Evolutionary conservation across 2,888 invertebrate species (phyloP).

Genomic region (Scaptomyza cyrtandrae): DNA sequence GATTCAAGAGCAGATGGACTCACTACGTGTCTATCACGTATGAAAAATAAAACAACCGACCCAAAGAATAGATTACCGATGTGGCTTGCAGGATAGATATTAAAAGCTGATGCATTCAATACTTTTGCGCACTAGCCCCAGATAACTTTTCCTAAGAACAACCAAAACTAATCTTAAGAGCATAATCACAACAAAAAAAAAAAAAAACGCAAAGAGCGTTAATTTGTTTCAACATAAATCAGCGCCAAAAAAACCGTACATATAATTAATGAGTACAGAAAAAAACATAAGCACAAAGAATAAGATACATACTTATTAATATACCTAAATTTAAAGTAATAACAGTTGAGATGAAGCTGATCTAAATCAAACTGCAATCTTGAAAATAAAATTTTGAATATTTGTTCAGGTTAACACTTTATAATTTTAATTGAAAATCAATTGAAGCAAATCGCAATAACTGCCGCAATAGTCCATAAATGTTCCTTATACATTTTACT

Average conservation of each 20-base stretch:
- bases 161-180: constrained; percentile 50
- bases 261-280: constrained; percentile 27
- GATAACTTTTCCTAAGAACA: constrained; percentile 50
- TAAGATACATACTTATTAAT: constrained; percentile 7
- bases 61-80: background rate
- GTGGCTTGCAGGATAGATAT: constrained; percentile 49
- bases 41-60: too few species aligned
- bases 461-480: constrained; percentile 54
- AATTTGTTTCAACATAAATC: constrained; percentile 51
- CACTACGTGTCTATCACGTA: too few species aligned
- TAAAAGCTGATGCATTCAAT: constrained; percentile 38
- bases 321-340: constrained; percentile 13
- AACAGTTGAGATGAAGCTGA: constrained; percentile 10
- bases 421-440: constrained; percentile 16
- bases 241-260: constrained; percentile 52
- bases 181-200: constrained; percentile 26
- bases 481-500: constrained; percentile 69
- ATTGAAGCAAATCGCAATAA: constrained; percentile 58
- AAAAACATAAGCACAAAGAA: background rate
- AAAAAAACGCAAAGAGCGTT: constrained; percentile 48
- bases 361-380: constrained; percentile 42
- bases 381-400: constrained; percentile 11
- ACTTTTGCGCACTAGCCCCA: constrained; percentile 33
- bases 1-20: background rate
- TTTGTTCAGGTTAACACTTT: constrained; percentile 21